Conservation (phyloP, 1,140 invertebrate genomes). For the Zophobas morio region DNA sequence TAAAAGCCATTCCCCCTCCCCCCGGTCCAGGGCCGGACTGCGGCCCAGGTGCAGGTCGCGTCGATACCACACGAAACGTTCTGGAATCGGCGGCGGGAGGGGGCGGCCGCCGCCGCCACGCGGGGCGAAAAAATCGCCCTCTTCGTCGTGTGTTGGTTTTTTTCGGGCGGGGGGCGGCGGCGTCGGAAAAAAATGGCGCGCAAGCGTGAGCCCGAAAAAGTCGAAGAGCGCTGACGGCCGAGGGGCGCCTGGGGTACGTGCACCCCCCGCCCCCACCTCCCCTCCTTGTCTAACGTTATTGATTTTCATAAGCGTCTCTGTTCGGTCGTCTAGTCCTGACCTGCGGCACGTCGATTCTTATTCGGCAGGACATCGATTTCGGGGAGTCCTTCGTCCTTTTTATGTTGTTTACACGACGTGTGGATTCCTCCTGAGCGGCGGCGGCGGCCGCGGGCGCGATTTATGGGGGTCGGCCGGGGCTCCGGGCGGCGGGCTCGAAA, state of each 20-base stretch:
- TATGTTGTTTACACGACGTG: slow-evolving; percentile 44
- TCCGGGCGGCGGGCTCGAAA: not conserved
- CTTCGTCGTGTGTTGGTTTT: slow-evolving; percentile 52
- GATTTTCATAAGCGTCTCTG: slow-evolving; percentile 43
- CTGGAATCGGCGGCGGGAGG: slow-evolving; percentile 37
- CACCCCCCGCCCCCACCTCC: slow-evolving; percentile 32
- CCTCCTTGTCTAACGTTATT: slow-evolving; percentile 42
- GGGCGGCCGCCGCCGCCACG: slow-evolving; percentile 41
- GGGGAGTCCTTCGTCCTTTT: slow-evolving; percentile 29
- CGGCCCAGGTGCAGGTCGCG: slow-evolving; percentile 9
- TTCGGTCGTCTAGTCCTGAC: slow-evolving; percentile 43
- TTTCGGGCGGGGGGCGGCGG: slow-evolving; percentile 21
- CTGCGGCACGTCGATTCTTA: slow-evolving; percentile 42
- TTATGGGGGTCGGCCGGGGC: not conserved
- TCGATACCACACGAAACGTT: slow-evolving; percentile 22
- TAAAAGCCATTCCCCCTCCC: too few species aligned
- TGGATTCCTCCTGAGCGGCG: slow-evolving; percentile 1
- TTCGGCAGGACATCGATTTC: slow-evolving; percentile 44
- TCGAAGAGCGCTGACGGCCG: slow-evolving; percentile 26
- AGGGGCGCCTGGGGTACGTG: slow-evolving; percentile 55
- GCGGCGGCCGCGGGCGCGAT: not conserved
- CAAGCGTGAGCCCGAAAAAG: slow-evolving; percentile 41
- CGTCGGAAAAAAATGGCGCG: slow-evolving; percentile 38
- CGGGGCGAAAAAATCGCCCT: slow-evolving; percentile 52
- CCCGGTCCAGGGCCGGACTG: slow-evolving; percentile 22